Percentiles rank a stretch among this genome's conserved stretches.
Conservation (phyloP, 2,797 vertebrate genomes). For the Cynodonichthys magdalenae region DNA sequence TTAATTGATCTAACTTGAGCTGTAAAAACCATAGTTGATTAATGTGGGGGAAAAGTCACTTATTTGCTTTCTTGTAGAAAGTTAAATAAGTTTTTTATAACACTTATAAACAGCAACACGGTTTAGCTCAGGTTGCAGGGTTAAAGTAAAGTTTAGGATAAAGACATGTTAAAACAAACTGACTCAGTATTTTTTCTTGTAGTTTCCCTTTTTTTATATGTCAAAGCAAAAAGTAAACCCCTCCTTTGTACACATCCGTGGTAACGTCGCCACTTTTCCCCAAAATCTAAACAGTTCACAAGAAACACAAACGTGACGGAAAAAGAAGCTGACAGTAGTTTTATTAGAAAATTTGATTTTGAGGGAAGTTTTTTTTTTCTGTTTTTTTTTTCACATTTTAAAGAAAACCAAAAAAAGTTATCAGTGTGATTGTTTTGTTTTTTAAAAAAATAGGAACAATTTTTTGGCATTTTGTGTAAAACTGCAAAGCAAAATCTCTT, state of each 20-base stretch:
- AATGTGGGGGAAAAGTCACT: not conserved
- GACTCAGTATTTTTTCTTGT: too few relatives aligned
- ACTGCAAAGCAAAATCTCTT: not conserved
- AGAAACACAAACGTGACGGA: not conserved
- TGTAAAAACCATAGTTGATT: conserved; percentile 18
- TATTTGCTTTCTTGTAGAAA: not conserved
- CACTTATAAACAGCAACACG: not conserved
- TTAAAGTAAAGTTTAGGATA: too few relatives aligned
- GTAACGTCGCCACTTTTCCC: too few relatives aligned
- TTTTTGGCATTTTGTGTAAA: not conserved
- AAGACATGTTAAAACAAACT: too few relatives aligned
- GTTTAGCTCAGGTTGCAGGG: too few relatives aligned
- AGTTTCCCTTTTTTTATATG: too few relatives aligned
- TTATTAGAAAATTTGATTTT: not conserved
- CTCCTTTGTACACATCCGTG: too few relatives aligned
- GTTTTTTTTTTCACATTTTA: not conserved
- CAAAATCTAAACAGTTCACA: not conserved
- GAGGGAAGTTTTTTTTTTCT: conserved; percentile 12
- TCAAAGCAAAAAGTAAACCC: too few relatives aligned
- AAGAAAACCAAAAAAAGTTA: not conserved
- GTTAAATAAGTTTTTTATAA: not conserved
- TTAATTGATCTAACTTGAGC: conserved; percentile 17
- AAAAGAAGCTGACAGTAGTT: not conserved
- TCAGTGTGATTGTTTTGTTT: not conserved
- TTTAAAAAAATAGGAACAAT: conserved; percentile 3